Evolutionary conservation across 2,113 vertebrate genomes (phyloP).

Genomic region (Myiozetetes cayanensis): DNA sequence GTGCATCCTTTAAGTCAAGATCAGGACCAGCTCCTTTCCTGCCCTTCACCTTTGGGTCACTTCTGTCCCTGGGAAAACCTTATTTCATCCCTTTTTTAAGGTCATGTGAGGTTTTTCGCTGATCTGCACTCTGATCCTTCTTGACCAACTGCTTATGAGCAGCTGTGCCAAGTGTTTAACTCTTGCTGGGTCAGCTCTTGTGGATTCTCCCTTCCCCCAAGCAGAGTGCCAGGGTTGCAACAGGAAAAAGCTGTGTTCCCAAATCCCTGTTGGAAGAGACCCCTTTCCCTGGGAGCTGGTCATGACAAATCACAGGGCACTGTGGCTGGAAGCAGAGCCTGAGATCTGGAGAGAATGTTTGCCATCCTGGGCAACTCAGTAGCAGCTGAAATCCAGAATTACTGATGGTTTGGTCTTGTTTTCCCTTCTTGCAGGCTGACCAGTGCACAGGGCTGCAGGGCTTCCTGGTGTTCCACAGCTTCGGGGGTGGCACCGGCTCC

Average conservation of each 20-base stretch:
- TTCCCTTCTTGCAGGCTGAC: background rate
- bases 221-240: background rate
- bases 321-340: no score
- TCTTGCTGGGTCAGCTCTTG: background rate
- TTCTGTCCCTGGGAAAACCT: background rate
- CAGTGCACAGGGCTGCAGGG: constrained; percentile 1
- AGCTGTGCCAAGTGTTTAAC: background rate
- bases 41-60: fast-evolving
- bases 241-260: background rate
- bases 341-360: background rate
- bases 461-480: constrained; percentile 81
- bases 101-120: background rate
- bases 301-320: no score
- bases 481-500: constrained; percentile 80
- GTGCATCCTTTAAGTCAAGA: background rate
- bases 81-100: background rate
- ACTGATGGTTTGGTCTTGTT: background rate
- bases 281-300: no score
- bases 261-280: no score
- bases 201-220: no score
- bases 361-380: fast-evolving
- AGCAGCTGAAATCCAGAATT: background rate
- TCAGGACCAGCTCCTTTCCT: background rate
- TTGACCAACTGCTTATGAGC: background rate
- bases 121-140: background rate